Evolutionary conservation across 2,888 invertebrate species (phyloP), one percentile per base, ranked within the genome.

Genomic region (Troides aeacus): DNA sequence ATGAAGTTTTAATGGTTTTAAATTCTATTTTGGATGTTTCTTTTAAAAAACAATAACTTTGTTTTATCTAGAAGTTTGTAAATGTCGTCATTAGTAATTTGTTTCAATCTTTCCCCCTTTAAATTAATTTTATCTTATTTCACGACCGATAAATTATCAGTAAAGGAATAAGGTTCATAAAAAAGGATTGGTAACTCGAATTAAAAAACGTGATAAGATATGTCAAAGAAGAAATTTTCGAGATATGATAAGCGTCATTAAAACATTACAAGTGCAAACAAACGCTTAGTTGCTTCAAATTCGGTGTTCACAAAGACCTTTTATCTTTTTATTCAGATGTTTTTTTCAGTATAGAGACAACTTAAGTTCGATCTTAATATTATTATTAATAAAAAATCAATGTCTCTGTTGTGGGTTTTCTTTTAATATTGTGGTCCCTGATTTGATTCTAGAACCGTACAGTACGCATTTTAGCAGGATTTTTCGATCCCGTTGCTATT

Each of bases 171-270:
- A 42, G 60, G 63, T 59, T 66, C 5, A 50, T 60, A 21, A 63
- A 66, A 23, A 62, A 63, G 24, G 7, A 58, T 53, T 36, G 18
- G 39, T 39, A 30, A 42, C 66, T 66, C 18, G 5, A 59, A 24
- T 36, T 39, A 58, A 23, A 50, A 57, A 56, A 61, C n/a, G 60
- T 56, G 70, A 70, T 70, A 70, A 68, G 60, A 60, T 6, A 64
- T 42, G 62, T 59, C 15, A 24, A 62, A 12, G 50, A 62, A 69
- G 62, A 65, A 57, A 70, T 66, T 66, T 66, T 65, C n/a, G n/a
- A 70, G 69, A 70, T 66, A 70, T 63, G 66, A 63, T 70, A 66
- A 70, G 63, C 42, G 70, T 64, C 70, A 66, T 70, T 66, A 57
- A 63, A 60, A 60, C 56, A 56, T 66, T 66, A 66, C 53, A 60